Conservation (phyloP, 2,113 vertebrate species). For the Chaenogobius annularis region DNA sequence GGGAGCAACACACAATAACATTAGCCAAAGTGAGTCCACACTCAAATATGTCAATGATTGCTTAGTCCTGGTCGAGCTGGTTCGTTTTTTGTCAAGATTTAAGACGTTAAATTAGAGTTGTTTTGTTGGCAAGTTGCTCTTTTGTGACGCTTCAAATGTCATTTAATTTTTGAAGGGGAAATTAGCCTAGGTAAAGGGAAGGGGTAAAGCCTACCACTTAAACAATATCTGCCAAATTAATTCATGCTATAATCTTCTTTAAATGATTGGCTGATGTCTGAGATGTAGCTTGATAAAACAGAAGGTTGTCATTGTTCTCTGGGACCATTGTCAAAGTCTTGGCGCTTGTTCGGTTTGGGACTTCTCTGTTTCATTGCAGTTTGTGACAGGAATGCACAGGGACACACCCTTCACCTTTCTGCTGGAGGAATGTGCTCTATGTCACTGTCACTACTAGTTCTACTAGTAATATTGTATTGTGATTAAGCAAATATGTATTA, state of each 20-base stretch:
- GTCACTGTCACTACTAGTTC: slow-evolving; percentile 13
- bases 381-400: slow-evolving; percentile 44
- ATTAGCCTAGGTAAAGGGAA: too few species aligned
- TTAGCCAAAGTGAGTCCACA: slow-evolving; percentile 82
- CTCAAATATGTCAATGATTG: background rate
- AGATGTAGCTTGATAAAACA: background rate
- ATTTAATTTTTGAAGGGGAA: too few species aligned
- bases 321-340: slow-evolving; percentile 1
- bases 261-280: background rate
- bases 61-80: background rate
- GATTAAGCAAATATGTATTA: too few species aligned
- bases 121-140: background rate
- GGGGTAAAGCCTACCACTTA: background rate
- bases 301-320: slow-evolving; percentile 11
- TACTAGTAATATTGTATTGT: background rate
- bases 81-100: background rate
- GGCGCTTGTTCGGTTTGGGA: background rate
- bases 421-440: slow-evolving; percentile 60
- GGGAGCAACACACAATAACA: slow-evolving; percentile 93
- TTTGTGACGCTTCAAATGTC: background rate
- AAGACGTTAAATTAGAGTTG: background rate
- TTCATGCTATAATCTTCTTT: background rate
- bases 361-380: slow-evolving; percentile 38
- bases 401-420: slow-evolving; percentile 58
- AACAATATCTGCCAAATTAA: background rate